Percentiles rank a stretch among this genome's conserved stretches.
phyloP scores from a whole-genome alignment of 2,888 invertebrate species.

The Oscheius onirici region DNA sequence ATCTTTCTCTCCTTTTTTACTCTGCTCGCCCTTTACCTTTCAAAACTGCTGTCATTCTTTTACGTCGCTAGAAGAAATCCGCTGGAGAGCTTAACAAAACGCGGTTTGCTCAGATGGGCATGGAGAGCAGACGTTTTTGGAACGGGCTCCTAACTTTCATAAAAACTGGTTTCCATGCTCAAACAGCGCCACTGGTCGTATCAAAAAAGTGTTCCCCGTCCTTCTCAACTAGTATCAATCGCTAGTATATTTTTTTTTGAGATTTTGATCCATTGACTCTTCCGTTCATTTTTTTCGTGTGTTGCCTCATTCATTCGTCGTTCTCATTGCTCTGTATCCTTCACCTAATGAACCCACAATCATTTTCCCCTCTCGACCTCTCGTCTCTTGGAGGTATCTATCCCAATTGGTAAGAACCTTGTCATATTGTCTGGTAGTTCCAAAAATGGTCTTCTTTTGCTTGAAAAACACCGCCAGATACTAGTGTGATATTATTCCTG shows the following conservation, averaged over 20 bases:
- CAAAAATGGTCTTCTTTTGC: not conserved
- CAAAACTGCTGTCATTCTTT: slow-evolving; percentile 25
- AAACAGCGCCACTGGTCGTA: slow-evolving; percentile 31
- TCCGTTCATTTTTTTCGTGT: not conserved
- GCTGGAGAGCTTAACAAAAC: slow-evolving; percentile 25
- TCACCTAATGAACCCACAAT: not conserved
- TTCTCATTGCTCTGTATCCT: not conserved
- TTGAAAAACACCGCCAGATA: not conserved
- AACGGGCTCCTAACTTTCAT: slow-evolving; percentile 14
- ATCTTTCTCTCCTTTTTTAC: slow-evolving; percentile 2
- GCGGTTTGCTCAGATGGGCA: slow-evolving; percentile 18
- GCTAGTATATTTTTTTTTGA: not conserved
- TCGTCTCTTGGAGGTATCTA: not conserved
- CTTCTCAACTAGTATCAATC: not conserved
- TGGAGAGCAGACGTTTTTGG: not conserved
- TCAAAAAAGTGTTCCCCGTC: not conserved
- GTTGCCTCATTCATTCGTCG: not conserved
- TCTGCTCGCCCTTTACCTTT: not conserved
- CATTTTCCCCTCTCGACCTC: not conserved
- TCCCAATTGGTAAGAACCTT: slow-evolving; percentile 4
- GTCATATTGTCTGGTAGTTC: slow-evolving; percentile 10
- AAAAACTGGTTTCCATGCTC: slow-evolving; percentile 28
- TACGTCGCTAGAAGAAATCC: slow-evolving; percentile 20
- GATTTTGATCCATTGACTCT: not conserved
- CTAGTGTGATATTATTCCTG: slow-evolving; percentile 1